Evolutionary conservation across 2,113 vertebrate species (phyloP).

Genomic region (Cheilinus undulatus): DNA sequence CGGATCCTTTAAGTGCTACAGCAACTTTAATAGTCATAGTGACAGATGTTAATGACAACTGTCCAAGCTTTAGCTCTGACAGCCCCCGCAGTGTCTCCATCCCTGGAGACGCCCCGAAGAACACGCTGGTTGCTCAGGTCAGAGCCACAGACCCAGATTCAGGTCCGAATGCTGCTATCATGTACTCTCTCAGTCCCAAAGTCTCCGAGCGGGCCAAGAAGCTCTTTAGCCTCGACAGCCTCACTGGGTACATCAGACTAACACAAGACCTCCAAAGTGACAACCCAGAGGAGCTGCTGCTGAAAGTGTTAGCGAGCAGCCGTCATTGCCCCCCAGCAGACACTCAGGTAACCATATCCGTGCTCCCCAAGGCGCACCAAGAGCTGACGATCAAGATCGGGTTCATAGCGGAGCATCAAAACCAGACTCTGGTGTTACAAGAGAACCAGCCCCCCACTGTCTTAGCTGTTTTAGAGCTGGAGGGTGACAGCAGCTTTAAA

Average conservation of each 20-base stretch:
- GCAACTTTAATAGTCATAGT: slow-evolving; percentile 77
- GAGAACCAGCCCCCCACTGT: slow-evolving; percentile 82
- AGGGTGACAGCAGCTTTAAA: slow-evolving; percentile 68
- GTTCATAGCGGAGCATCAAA: slow-evolving; percentile 81
- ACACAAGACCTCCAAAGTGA: slow-evolving; percentile 66
- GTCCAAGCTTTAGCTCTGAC: slow-evolving; percentile 76
- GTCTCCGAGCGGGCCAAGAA: slow-evolving; percentile 73
- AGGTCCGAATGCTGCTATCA: slow-evolving; percentile 76
- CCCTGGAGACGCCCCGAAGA: slow-evolving; percentile 63
- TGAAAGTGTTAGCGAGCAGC: slow-evolving; percentile 78
- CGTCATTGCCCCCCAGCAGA: slow-evolving; percentile 76
- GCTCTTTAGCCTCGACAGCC: slow-evolving; percentile 77
- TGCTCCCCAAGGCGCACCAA: slow-evolving; percentile 68
- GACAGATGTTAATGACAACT: slow-evolving; percentile 84
- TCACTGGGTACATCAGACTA: slow-evolving; percentile 77
- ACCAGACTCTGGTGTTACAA: slow-evolving; percentile 78
- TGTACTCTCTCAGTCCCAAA: slow-evolving; percentile 80
- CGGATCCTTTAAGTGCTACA: slow-evolving; percentile 68
- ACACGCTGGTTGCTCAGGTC: slow-evolving; percentile 73
- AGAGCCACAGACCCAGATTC: slow-evolving; percentile 78
- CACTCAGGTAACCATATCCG: slow-evolving; percentile 76
- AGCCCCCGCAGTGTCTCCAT: slow-evolving; percentile 66
- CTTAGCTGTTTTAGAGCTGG: slow-evolving; percentile 80
- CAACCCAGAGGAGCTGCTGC: slow-evolving; percentile 71
- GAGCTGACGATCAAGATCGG: slow-evolving; percentile 77